Percentiles rank a stretch among this genome's conserved stretches.
phyloP scores from a whole-genome alignment of 2,113 vertebrate genomes.

The Aythya baeri region DNA sequence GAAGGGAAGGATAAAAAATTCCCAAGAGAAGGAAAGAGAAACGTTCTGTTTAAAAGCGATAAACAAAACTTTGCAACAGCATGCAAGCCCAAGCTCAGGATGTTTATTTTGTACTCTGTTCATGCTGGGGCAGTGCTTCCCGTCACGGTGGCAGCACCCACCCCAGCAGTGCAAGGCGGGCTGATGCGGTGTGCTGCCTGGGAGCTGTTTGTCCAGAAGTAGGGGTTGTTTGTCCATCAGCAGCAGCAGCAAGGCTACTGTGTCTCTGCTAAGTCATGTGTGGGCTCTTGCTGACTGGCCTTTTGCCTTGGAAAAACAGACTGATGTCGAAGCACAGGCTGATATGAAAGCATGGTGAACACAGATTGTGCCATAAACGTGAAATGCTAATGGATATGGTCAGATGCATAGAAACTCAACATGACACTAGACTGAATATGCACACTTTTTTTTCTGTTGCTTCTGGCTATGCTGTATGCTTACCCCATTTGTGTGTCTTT shows the following conservation, averaged over 20 bases:
- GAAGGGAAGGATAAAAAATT: constrained; percentile 12
- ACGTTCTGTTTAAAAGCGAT: neutral
- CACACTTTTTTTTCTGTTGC: neutral
- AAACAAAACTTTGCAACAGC: neutral
- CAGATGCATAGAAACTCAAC: neutral
- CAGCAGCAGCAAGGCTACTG: neutral
- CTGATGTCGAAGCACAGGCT: neutral
- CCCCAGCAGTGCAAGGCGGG: rapidly evolving
- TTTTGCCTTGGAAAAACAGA: neutral
- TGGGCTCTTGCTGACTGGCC: neutral
- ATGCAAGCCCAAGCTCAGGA: neutral
- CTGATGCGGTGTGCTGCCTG: rapidly evolving
- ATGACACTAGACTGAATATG: neutral
- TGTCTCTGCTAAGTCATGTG: neutral
- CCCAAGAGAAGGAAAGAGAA: neutral
- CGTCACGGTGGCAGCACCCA: neutral
- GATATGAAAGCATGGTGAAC: neutral
- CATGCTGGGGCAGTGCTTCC: neutral
- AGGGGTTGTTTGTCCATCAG: neutral
- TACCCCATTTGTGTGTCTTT: neutral
- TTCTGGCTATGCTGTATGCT: neutral
- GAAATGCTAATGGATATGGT: neutral
- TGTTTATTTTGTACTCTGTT: neutral
- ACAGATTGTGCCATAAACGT: neutral
- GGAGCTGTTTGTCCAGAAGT: neutral